Percentiles rank a stretch among this genome's conserved stretches.
phyloP scores from a whole-genome alignment of 2,888 invertebrate species.

The Hydrotaea cyrtoneurina region DNA sequence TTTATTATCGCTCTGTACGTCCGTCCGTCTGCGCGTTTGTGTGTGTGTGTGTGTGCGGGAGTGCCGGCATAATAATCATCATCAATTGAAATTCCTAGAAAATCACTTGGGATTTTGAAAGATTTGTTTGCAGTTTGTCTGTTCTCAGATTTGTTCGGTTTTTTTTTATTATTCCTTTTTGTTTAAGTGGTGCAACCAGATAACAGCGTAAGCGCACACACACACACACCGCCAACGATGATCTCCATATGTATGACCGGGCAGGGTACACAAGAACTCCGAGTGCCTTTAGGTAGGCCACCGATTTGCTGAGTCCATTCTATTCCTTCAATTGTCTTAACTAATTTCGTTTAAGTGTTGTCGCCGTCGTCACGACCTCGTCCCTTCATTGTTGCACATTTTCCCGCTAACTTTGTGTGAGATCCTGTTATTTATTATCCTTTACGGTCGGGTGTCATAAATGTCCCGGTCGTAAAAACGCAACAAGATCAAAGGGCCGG shows the following conservation, averaged over 20 bases:
- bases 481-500: conserved; percentile 61
- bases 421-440: conserved; percentile 57
- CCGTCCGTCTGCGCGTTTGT: not conserved
- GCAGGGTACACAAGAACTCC: not conserved
- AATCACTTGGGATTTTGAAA: not conserved
- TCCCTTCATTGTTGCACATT: conserved; percentile 52
- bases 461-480: not conserved
- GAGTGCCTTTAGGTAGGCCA: not conserved
- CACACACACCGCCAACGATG: not conserved
- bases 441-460: conserved; percentile 30
- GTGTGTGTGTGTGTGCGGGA: conserved; percentile 26
- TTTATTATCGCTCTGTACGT: not conserved
- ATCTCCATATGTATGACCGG: not conserved
- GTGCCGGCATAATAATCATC: conserved; percentile 55
- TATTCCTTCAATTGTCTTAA: conserved; percentile 31
- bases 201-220: conserved; percentile 39
- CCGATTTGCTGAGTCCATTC: conserved; percentile 24
- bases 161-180: conserved; percentile 20
- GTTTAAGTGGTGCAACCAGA: conserved; percentile 39
- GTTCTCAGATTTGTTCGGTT: conserved; percentile 25
- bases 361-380: not conserved
- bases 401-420: conserved; percentile 20
- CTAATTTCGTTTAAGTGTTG: conserved; percentile 48
- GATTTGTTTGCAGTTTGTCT: not conserved
- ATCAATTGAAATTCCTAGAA: conserved; percentile 58